Base-by-base conservation (phyloP, 2,113 vertebrate genomes). In the Echinops telfairi region DNA sequence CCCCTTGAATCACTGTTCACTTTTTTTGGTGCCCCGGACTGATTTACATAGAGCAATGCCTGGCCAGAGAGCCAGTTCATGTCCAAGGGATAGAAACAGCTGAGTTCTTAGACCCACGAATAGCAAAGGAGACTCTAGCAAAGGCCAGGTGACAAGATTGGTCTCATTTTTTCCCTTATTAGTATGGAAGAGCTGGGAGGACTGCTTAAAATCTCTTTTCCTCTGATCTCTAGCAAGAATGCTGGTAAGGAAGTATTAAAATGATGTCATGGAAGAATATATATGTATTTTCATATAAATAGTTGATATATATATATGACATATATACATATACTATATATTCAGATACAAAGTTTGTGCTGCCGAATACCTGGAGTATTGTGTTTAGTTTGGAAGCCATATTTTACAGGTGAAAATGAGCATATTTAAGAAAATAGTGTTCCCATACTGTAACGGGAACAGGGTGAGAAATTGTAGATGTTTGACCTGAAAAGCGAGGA, bases 391-490 rank as follows among this genome's bases (percentile, higher is more conserved):
- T 90, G 2, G 57, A 16, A n/a, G 17, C 1, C 27, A 12, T 92
- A 62, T 23, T 82, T 75, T 87, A 78, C 11, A 95, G 64, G 5
- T 33, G 20, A 70, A 14, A 90, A 29, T 87, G 68, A 87, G 77
- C 53, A 83, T 71, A 23, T 1, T 86, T 33, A 85, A 83, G 36
- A 89, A 89, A 79, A 53, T 68, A 66, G 22, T 60, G 79, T 94
- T 43, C n/a, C 87, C 82, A 20, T 86, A 82, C 60, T 85, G 19
- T 77, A 62, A 62, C 83, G 62, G 83, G 29, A 95, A 82, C 6
- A 92, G 9, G 29, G 33, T 87, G 82, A 91, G 19, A 53, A 79
- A 43, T 80, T 91, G 71, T 9, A 75, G 66, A 60, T 19, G 1
- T 14, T 84, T 87, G 64, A 9, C 38, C 62, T 95, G 78, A 78